Base-by-base conservation (phyloP, 2,113 vertebrate species). In the Scomber colias region DNA sequence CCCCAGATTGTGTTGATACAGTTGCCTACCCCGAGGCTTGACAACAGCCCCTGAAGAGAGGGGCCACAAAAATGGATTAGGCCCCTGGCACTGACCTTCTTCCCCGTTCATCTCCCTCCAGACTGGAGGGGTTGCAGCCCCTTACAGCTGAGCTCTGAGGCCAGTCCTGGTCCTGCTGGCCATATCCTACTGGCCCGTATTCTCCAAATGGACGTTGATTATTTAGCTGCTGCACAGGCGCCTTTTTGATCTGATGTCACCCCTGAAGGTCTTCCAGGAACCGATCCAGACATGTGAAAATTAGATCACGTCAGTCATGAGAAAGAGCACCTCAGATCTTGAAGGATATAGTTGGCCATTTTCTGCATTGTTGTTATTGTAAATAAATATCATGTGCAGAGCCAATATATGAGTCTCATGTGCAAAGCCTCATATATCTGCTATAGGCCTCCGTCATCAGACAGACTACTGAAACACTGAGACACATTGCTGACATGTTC, bases 41-140 rank as follows among this genome's bases (percentile, higher is more conserved):
- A 92, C 83, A 91, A 92, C 88, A 93, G 89, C 83, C 88, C 90
- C 92, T 62, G 79, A 92, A 79, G 90, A 93, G 87, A 92, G 79
- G 81, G 83, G 75, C 81, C 88, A 17, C 45, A 77, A 78, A 81
- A 62, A 75, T 46, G 89, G 86, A 83, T 56, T 48, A 11, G 79
- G 83, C 81, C 89, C 77, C 57, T 19, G 71, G 84, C 53, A 27
- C 54, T 79, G 69, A 82, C 83, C 87, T 66, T 62, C 65, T 55
- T 55, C 74, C 80, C 80, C n/a, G 21, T 55, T 73, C 67, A 50
- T 59, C 75, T 61, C 82, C 66, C 78, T 62, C 57, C 56, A 4
- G 78, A 78, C 61, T 0, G 49, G 1, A 55, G 66, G 65, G 86
- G 82, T 79, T 53, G 9, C 13, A 9, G 53, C 35, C 86, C 83